These are phyloP conservation scores for Furcifer pardalis DNA, from an alignment of 2,797 vertebrate species.

Conservation along the genomic window DNA sequence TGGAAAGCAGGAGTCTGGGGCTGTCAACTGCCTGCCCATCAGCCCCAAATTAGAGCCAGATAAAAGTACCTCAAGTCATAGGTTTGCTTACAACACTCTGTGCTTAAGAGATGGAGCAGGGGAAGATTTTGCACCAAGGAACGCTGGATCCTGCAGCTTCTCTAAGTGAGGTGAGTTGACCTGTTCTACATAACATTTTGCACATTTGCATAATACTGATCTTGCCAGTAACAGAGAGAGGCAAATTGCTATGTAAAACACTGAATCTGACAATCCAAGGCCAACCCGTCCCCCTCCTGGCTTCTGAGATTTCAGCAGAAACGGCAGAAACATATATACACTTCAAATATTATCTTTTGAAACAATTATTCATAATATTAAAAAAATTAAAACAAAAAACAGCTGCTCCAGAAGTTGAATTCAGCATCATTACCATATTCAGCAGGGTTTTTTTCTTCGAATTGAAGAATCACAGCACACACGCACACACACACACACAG, in stretches of 20 bases:
- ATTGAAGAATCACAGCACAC: neutral
- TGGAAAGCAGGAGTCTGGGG: neutral
- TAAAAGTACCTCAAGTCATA: neutral
- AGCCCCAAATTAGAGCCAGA: neutral
- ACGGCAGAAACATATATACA: neutral
- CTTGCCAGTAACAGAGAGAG: neutral
- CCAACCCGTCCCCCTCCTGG: too few species aligned
- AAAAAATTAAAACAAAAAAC: neutral
- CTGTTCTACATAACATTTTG: neutral
- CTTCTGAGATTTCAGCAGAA: neutral
- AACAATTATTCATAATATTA: neutral
- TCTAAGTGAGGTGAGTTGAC: neutral
- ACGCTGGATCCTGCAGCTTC: neutral
- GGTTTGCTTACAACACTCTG: neutral
- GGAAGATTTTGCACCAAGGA: neutral
- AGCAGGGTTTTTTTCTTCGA: neutral
- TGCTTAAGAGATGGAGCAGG: neutral
- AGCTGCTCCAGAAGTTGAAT: neutral
- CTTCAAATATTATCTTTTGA: neutral
- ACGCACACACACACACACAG: neutral
- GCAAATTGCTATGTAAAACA: neutral
- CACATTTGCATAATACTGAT: conserved; percentile 34
- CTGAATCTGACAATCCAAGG: neutral
- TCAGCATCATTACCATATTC: neutral
- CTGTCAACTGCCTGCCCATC: neutral